Evolutionary conservation across 2,797 vertebrate species (phyloP).

Genomic region (Lepidocolaptes lacrymiger): DNA sequence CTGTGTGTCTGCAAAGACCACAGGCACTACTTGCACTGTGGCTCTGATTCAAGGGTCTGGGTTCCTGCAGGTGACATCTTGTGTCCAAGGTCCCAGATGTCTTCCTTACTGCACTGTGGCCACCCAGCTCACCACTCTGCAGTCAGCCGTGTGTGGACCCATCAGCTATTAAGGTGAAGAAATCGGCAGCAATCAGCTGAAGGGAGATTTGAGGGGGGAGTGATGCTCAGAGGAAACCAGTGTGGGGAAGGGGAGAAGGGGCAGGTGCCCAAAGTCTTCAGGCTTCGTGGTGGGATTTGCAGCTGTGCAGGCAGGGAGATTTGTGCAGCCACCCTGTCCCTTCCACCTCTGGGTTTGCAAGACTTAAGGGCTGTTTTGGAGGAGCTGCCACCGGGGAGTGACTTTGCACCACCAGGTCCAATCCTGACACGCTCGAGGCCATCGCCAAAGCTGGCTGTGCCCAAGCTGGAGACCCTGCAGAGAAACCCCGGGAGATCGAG

Average conservation of each 20-base stretch:
- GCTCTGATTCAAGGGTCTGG: not conserved
- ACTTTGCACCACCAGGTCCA: not conserved
- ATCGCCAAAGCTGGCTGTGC: not conserved
- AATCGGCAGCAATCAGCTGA: accelerated
- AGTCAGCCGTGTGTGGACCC: not conserved
- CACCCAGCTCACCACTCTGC: not conserved
- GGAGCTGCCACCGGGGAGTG: not conserved
- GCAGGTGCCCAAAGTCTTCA: not conserved
- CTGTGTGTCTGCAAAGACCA: not conserved
- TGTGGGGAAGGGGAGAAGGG: not conserved
- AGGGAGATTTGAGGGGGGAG: not conserved
- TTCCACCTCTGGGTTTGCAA: not conserved
- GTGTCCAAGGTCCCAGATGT: not conserved
- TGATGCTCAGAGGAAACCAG: not conserved
- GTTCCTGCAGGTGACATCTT: not conserved
- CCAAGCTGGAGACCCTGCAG: not conserved
- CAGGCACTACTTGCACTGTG: accelerated
- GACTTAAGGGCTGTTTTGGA: not conserved
- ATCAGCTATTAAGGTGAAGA: not conserved
- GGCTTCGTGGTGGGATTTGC: not conserved
- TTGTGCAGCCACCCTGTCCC: not conserved
- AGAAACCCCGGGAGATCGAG: not conserved
- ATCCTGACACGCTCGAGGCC: not conserved
- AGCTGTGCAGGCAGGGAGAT: not conserved
- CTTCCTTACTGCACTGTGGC: not conserved